Base-by-base conservation (phyloP, 2,888 invertebrate genomes). In the Amaurobius ferox region DNA sequence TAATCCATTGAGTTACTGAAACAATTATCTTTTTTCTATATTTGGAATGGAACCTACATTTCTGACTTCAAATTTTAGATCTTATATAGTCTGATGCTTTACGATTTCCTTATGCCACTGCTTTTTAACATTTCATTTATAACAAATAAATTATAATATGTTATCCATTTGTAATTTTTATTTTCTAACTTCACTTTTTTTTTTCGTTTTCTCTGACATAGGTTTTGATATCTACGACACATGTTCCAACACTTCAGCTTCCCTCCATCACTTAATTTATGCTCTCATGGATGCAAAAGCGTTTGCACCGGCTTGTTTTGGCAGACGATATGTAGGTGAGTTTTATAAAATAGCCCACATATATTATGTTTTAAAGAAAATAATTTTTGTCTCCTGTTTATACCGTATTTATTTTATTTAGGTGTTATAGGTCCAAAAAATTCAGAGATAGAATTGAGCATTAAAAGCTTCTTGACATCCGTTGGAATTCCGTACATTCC, bases 171-270 rank as follows among this genome's bases (percentile, higher is more conserved):
- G n/a, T n/a, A n/a, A n/a, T n/a, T n/a, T n/a, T n/a, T n/a, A n/a
- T n/a, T n/a, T n/a, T n/a, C n/a, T n/a, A n/a, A n/a, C n/a, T n/a
- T n/a, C n/a, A n/a, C n/a, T n/a, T n/a, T n/a, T n/a, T n/a, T 9
- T 35, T 9, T 35, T 35, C 9, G 35, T 35, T 35, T n/a, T n/a
- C n/a, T n/a, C n/a, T 35, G 5, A 55, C 48, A 23, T 40, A 85
- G 83, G 71, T 30, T 86, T 86, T 23, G 73, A 79, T n/a, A 30
- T 79, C 6, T 86, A 86, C 26, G 86, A 86, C n/a, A 86, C 79
- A 0, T 86, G 86, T 29, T 74, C 64, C n/a, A 80, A 48, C 23
- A 28, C 64, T 0, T 74, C 76, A 0, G 19, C 35, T 1, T 48
- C 79, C 13, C 13, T 86, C 0, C 39, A 48, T n/a, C 39, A 79